Evolutionary conservation across 2,888 invertebrate genomes (phyloP), one percentile per base, ranked within the genome.

Genomic region (Xylophagus ater): DNA sequence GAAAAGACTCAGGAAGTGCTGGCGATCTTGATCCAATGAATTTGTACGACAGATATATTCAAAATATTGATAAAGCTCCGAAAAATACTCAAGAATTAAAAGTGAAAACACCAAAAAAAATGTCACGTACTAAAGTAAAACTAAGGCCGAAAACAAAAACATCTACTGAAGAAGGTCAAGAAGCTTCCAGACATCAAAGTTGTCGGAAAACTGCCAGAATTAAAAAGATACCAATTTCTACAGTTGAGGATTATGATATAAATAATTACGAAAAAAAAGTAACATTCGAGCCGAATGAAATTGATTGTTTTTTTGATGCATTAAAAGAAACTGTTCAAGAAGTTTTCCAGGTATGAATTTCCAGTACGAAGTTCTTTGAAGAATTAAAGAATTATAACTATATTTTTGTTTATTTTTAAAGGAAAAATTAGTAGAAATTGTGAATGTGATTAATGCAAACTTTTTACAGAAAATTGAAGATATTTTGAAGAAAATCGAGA

Each of bases 311-410:
- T 31, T 52, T 60, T 3, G 55, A 50, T 37, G 50, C 54, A 7
- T 47, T 63, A 4, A 52, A 54, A 18, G 59, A 58, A 8, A 55
- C 55, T 28, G 54, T 62, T 10, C 36, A 57, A 37, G 53, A 59
- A 18, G 54, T 56, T 12, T 54, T 63, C 7, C 50, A 60, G 43
- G 53, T 53, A 28, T 5, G 24, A 25, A 8, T 15, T 13, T 30
- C 17, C 17, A 7, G 13, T 30, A 9, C 5, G 5, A 10, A 15
- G 13, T 30, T 5, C 14, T 8, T 2, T 15, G n/a, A n/a, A n/a
- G n/a, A n/a, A n/a, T 13, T 15, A 15, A n/a, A n/a, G 4, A 2
- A 15, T 30, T 30, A 14, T 30, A 30, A 3, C 17, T 18, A 10
- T 13, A 12, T 30, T 6, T 14, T n/a, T 15, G 2, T 3, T 15